phyloP scores from a whole-genome alignment of 92 coral and sea anemone species.

The Isaurus tuberculatus region DNA sequence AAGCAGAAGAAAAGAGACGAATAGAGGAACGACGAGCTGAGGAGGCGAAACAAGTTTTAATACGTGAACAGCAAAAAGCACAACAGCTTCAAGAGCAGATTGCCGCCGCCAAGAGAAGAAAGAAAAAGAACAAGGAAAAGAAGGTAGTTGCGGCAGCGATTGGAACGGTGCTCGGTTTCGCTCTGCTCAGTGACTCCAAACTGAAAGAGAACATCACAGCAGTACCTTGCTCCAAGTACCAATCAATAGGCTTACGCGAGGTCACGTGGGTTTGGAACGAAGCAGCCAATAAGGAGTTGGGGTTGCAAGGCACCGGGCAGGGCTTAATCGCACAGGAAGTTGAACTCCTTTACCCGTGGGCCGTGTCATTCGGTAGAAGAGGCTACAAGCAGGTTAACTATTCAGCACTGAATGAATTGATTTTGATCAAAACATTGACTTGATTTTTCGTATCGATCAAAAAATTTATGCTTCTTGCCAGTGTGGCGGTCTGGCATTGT shows the following conservation, averaged over 20 bases:
- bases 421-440: not conserved
- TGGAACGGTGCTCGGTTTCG: not conserved
- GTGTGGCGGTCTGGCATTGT: too few relatives aligned
- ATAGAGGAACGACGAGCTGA: not conserved
- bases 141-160: not conserved
- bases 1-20: not conserved
- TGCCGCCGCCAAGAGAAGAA: not conserved
- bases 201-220: constrained; percentile 59
- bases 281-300: constrained; percentile 50
- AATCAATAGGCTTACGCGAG: constrained; percentile 56
- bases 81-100: not conserved
- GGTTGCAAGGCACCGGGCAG: constrained; percentile 53
- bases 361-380: constrained; percentile 44
- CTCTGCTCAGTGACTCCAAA: constrained; percentile 46
- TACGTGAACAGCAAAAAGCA: constrained; percentile 1
- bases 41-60: constrained; percentile 8
- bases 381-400: constrained; percentile 66
- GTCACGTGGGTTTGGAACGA: constrained; percentile 76
- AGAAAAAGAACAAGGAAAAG: not conserved
- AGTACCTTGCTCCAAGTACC: constrained; percentile 55
- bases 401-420: constrained; percentile 17
- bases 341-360: constrained; percentile 60
- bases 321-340: constrained; percentile 78
- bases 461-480: too few relatives aligned
- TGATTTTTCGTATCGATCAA: not conserved